Evolutionary conservation across 2,888 invertebrate species (phyloP), one percentile per base, ranked within the genome.

Genomic region (Aquatica leii): DNA sequence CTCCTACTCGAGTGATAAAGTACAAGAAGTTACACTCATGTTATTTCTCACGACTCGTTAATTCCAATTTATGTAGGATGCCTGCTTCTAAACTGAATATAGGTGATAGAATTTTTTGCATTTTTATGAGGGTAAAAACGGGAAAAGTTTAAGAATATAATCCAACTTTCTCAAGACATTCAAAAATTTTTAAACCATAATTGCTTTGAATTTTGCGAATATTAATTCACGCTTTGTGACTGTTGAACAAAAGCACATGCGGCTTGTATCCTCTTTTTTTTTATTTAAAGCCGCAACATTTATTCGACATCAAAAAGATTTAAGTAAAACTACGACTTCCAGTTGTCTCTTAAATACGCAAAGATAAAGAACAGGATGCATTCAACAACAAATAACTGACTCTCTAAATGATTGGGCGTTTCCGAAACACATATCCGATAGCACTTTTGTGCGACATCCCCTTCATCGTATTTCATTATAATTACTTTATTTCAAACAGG

Each of bases 351-450:
- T 65, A 65, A 68, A 64, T 66, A 61, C 65, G 59, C 62, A 59
- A 63, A 63, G 59, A 58, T 58, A 53, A 60, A 58, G 62, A 34
- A 15, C 59, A 58, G 63, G 67, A 57, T 60, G 56, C 61, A 50
- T 55, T 54, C 65, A 48, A 48, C 40, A 46, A 52, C 61, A 63
- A 62, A 65, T 62, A 62, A 56, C 61, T 58, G 58, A 60, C 67
- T 59, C 62, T 34, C 64, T 69, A 69, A 69, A 69, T 65, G 69
- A 69, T 67, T 65, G 59, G 62, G 62, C 66, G 67, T 69, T 69
- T 69, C 69, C 69, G 69, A 64, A 66, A 63, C 66, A 66, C 69
- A 69, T 68, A 69, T 70, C 70, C 70, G 70, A 70, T 70, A 67
- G 57, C 67, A 70, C 70, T 69, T 65, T 69, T 67, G 64, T 68